Percentiles rank a stretch among this genome's conserved stretches.
phyloP scores from a whole-genome alignment of 1,140 invertebrate genomes.

The Maconellicoccus hirsutus region DNA sequence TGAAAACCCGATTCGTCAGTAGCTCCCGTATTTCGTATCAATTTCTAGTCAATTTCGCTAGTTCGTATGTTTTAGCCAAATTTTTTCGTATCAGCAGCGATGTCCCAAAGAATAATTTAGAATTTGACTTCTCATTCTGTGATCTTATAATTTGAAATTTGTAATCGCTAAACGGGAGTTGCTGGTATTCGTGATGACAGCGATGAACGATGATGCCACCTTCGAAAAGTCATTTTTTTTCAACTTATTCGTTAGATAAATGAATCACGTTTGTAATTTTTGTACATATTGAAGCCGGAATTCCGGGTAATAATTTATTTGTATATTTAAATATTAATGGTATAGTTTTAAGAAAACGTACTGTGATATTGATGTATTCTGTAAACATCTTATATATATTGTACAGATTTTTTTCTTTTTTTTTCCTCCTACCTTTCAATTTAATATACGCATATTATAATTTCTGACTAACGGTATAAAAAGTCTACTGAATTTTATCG shows the following conservation, averaged over 20 bases:
- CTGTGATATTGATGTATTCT: slow-evolving; percentile 9
- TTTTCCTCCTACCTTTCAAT: not conserved
- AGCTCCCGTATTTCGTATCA: not conserved
- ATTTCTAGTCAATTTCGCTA: not conserved
- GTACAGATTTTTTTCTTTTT: not conserved
- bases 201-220: too few relatives aligned
- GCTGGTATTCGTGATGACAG: too few relatives aligned
- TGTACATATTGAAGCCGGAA: not conserved
- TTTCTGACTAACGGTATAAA: not conserved
- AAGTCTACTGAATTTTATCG: not conserved
- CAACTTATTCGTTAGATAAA: too few relatives aligned
- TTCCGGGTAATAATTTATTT: not conserved
- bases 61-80: not conserved
- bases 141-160: not conserved
- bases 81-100: not conserved
- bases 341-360: not conserved
- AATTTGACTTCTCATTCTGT: not conserved
- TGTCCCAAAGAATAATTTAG: slow-evolving; percentile 4
- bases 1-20: not conserved
- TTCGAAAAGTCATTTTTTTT: too few relatives aligned
- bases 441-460: not conserved
- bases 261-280: not conserved
- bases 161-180: too few relatives aligned
- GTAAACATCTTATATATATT: not conserved
- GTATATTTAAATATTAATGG: not conserved